Percentiles rank a stretch among this genome's conserved stretches.
Conservation (phyloP, 2,113 vertebrate genomes). For the Furnarius figulus region DNA sequence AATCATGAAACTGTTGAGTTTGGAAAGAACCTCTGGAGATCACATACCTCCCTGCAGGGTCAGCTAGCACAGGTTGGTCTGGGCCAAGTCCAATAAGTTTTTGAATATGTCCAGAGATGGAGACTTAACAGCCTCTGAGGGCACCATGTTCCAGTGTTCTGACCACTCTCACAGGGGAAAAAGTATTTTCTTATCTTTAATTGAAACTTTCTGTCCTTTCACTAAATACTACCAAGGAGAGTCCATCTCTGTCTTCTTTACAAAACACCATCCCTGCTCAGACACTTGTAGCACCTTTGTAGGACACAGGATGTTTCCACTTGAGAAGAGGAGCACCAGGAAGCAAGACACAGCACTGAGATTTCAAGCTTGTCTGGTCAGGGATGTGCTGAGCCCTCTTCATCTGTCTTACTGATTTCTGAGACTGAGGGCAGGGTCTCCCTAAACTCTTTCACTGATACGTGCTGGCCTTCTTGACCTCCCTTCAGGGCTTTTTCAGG, state of each 20-base stretch:
- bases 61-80: neutral
- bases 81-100: neutral
- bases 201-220: neutral
- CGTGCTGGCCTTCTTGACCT: neutral
- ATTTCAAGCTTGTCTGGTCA: neutral
- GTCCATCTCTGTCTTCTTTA: neutral
- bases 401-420: neutral
- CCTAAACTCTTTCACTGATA: neutral
- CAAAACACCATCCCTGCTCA: neutral
- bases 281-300: neutral
- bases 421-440: neutral
- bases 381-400: neutral
- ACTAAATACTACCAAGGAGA: neutral
- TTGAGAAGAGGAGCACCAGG: neutral
- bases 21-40: neutral
- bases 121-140: neutral
- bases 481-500: neutral
- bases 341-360: neutral
- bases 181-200: neutral
- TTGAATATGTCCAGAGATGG: neutral
- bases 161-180: neutral
- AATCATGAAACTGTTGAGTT: neutral
- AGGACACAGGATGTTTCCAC: neutral
- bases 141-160: neutral
- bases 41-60: neutral